phyloP scores from a whole-genome alignment of 2,888 invertebrate genomes.

The Bombylius discolor region DNA sequence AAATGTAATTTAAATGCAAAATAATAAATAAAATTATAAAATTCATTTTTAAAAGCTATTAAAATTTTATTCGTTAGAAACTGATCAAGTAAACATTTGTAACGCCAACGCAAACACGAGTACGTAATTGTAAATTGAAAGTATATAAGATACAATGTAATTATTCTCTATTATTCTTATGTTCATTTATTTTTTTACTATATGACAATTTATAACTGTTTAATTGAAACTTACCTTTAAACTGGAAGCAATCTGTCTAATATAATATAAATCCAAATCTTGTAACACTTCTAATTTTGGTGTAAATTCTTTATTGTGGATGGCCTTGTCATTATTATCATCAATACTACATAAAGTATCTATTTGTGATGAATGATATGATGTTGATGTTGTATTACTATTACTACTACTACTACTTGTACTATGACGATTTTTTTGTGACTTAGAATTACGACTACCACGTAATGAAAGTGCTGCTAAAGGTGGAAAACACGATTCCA shows the following conservation, averaged over 20 bases:
- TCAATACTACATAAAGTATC: neutral
- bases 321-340: slow-evolving; percentile 5
- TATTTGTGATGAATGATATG: neutral
- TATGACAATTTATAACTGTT: too few relatives aligned
- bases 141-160: too few relatives aligned
- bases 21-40: too few relatives aligned
- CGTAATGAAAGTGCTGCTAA: slow-evolving; percentile 36
- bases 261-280: slow-evolving; percentile 43
- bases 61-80: too few relatives aligned
- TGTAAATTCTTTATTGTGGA: slow-evolving; percentile 11
- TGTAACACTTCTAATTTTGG: slow-evolving; percentile 40
- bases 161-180: too few relatives aligned
- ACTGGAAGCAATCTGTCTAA: slow-evolving; percentile 42
- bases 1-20: too few relatives aligned
- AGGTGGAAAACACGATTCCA: slow-evolving; percentile 42
- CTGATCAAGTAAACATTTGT: too few relatives aligned
- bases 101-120: too few relatives aligned
- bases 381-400: neutral
- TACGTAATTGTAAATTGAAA: too few relatives aligned
- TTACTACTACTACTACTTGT: slow-evolving; percentile 18
- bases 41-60: too few relatives aligned
- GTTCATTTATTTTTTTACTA: too few relatives aligned
- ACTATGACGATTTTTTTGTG: slow-evolving; percentile 25
- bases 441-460: slow-evolving; percentile 22
- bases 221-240: slow-evolving; percentile 35